Evolutionary conservation across 2,888 invertebrate species (phyloP).

Genomic region (Bembecia ichneumoniformis): DNA sequence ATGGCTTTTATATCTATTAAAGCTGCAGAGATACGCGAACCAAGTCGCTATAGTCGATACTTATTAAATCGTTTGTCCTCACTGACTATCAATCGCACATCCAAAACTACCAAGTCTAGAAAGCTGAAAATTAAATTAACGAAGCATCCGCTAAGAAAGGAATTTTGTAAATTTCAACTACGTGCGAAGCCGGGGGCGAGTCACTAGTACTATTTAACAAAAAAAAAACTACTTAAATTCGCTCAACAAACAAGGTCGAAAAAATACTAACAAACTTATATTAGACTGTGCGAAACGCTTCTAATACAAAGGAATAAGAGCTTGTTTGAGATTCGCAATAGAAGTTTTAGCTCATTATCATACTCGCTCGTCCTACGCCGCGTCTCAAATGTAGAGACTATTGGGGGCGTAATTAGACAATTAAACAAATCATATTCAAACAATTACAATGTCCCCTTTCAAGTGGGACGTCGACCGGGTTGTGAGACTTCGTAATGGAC

Average conservation of each 20-base stretch:
- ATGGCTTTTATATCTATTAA: too few species aligned
- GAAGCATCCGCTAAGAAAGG: too few species aligned
- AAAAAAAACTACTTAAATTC: slow-evolving; percentile 9
- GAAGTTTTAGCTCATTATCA: background rate
- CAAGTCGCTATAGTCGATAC: too few species aligned
- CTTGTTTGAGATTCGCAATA: background rate
- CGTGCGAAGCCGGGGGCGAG: too few species aligned
- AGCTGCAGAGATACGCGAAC: too few species aligned
- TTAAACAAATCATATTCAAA: slow-evolving; percentile 30
- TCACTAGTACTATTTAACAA: background rate
- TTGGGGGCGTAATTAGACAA: slow-evolving; percentile 6
- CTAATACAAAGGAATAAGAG: slow-evolving; percentile 3
- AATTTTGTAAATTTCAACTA: too few species aligned
- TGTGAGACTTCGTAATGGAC: slow-evolving; percentile 26
- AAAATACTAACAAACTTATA: slow-evolving; percentile 4
- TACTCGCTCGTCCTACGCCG: slow-evolving; percentile 22
- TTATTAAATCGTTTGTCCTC: too few species aligned
- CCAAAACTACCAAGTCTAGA: too few species aligned
- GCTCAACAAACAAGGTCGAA: slow-evolving; percentile 10
- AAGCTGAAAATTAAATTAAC: too few species aligned
- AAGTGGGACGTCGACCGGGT: slow-evolving; percentile 43
- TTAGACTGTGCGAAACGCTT: background rate
- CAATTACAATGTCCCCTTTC: slow-evolving; percentile 35
- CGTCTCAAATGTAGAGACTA: slow-evolving; percentile 8
- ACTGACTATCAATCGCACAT: too few species aligned